Conservation (phyloP, 2,888 invertebrate species). For the Scaptomyza cyrtandrae region DNA sequence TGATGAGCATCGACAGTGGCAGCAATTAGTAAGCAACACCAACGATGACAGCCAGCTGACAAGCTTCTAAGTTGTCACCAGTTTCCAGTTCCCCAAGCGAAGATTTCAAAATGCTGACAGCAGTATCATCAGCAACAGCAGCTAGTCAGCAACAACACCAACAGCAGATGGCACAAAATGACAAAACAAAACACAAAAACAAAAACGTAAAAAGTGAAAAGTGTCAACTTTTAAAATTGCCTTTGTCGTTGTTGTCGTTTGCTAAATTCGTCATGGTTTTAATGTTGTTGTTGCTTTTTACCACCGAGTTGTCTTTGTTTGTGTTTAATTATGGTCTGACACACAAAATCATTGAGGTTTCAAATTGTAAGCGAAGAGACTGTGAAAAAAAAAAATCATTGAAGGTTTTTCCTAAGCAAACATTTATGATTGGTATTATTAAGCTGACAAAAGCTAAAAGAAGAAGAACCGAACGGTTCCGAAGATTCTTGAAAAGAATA, state of each 20-base stretch:
- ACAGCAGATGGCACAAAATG: background rate
- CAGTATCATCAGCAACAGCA: slow-evolving; percentile 9
- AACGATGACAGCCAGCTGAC: slow-evolving; percentile 50
- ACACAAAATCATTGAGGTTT: slow-evolving; percentile 71
- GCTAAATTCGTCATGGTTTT: slow-evolving; percentile 32
- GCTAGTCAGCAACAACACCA: background rate
- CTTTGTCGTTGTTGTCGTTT: slow-evolving; percentile 10
- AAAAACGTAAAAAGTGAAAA: slow-evolving; percentile 65
- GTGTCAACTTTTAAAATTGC: slow-evolving; percentile 56
- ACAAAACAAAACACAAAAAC: background rate
- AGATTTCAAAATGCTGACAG: slow-evolving; percentile 52
- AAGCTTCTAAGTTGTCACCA: slow-evolving; percentile 38
- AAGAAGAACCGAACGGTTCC: background rate
- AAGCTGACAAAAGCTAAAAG: slow-evolving; percentile 2
- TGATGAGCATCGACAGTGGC: slow-evolving; percentile 28
- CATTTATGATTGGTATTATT: background rate
- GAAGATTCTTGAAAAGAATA: background rate
- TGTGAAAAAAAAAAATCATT: slow-evolving; percentile 12
- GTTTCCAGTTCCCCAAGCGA: slow-evolving; percentile 40
- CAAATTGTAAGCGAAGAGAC: slow-evolving; percentile 31
- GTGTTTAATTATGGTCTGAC: slow-evolving; percentile 55
- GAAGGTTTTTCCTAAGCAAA: slow-evolving; percentile 4
- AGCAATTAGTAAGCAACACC: slow-evolving; percentile 53
- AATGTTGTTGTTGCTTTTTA: background rate
- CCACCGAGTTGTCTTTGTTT: slow-evolving; percentile 8